Evolutionary conservation across 2,113 vertebrate species (phyloP), one percentile per base, ranked within the genome.

Genomic region (Pterophyllum scalare): DNA sequence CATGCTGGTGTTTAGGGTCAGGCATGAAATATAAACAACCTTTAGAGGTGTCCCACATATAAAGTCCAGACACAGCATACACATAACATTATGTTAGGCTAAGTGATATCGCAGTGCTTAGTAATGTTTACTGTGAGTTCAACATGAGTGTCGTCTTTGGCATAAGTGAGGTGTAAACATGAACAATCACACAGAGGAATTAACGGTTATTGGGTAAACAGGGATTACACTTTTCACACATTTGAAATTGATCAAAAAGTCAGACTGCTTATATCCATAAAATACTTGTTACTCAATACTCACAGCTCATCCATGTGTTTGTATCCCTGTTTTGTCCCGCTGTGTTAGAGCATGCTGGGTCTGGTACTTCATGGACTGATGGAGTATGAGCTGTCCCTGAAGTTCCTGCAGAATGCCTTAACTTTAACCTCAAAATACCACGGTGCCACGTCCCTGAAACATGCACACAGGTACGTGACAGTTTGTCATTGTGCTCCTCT

Each of bases 301-400:
- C 28, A 72, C 17, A 31, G 26, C 46, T 72, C 46, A 52, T 31
- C 49, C 7, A 11, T 54, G 10, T 38, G 1, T 61, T 49, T 20
- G 81, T 67, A 12, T 75, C 7, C 35, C 5, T 72, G 62, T 75
- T 92, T 40, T 70, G 52, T 38, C 82, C 46, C 43, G 15, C 65
- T 60, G 6, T 31, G 33, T 77, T 58, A 99, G 98, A 99, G 96
- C 91, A 98, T 98, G 95, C 97, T 99, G 0, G 98, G 98, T 54
- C 81, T 99, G 77, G 96, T 99, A 79, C 96, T 99, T 81, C 96
- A 98, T 0, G 97, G 96, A 17, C 95, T 99, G 28, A 97, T 97
- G 97, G 97, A 98, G 90, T 97, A 97, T 0, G 97, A 98, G 89
- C 96, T 97, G 38, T 96, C 98, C 5, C 95, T 98, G 62, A 97